A percentile compares a stretch with the other conserved stretches of the same genome.
Conservation (phyloP, 1,140 invertebrate species). For the Drosophila pandora region DNA sequence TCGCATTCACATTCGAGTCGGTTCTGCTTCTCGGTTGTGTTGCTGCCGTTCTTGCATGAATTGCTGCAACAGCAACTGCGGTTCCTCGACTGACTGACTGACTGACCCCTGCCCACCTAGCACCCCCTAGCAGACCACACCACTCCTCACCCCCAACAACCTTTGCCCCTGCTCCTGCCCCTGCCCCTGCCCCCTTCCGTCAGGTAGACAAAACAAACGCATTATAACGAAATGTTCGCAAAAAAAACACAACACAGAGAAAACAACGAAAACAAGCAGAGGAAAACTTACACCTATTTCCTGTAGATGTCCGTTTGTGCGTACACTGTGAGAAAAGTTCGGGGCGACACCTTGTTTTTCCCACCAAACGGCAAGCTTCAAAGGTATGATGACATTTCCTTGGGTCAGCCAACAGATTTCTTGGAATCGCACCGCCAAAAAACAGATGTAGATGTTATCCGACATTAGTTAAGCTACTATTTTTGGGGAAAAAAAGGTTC, state of each 20-base stretch:
- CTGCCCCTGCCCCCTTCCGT: slow-evolving; percentile 11
- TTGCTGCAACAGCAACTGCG: slow-evolving; percentile 39
- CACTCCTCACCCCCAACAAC: slow-evolving; percentile 2
- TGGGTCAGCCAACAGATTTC: slow-evolving; percentile 22
- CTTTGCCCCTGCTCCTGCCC: not conserved
- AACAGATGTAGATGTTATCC: slow-evolving; percentile 30
- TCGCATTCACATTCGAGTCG: slow-evolving; percentile 33
- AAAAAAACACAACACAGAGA: slow-evolving; percentile 28
- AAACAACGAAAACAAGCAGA: slow-evolving; percentile 43
- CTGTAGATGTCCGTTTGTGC: slow-evolving; percentile 50
- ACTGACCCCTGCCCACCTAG: slow-evolving; percentile 16
- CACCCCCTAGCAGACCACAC: not conserved
- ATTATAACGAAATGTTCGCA: slow-evolving; percentile 56
- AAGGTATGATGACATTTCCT: slow-evolving; percentile 20
- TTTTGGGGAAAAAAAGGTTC: slow-evolving; percentile 3
- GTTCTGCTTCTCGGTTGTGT: slow-evolving; percentile 46
- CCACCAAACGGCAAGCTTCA: slow-evolving; percentile 5
- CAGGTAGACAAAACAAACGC: slow-evolving; percentile 57
- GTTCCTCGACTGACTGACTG: slow-evolving; percentile 16
- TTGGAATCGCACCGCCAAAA: slow-evolving; percentile 14
- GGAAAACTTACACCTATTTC: slow-evolving; percentile 63
- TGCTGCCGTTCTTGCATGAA: slow-evolving; percentile 59
- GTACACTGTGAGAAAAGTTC: slow-evolving; percentile 48
- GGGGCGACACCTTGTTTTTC: slow-evolving; percentile 2
- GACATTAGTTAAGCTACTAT: slow-evolving; percentile 8